Evolutionary conservation across 2,113 vertebrate genomes (phyloP).

Genomic region (Pyrgilauda ruficollis): DNA sequence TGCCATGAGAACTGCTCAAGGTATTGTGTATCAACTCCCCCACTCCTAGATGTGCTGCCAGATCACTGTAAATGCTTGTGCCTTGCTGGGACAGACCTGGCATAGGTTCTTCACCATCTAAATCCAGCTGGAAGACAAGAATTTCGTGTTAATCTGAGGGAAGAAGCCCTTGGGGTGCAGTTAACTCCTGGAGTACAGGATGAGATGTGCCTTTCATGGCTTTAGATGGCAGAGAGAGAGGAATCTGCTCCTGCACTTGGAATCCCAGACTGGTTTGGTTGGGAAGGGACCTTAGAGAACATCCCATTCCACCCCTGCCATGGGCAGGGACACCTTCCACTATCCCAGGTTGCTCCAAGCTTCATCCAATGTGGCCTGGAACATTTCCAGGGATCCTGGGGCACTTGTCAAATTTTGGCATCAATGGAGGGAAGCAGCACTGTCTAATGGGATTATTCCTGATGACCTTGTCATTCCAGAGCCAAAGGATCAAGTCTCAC

Average conservation of each 20-base stretch:
- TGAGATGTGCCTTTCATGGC: background rate
- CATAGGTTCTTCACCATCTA: background rate
- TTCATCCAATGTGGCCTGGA: background rate
- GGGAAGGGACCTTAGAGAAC: background rate
- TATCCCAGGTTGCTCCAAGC: background rate
- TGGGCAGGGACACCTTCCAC: background rate
- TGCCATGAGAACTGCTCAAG: background rate
- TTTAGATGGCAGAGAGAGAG: background rate
- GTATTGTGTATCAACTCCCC: background rate
- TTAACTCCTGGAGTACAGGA: background rate
- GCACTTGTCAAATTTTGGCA: background rate
- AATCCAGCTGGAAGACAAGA: background rate
- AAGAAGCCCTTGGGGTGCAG: background rate
- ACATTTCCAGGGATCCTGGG: background rate
- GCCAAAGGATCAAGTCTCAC: background rate
- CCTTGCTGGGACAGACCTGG: background rate
- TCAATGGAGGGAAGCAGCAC: background rate
- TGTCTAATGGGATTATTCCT: background rate
- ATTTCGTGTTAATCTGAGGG: background rate
- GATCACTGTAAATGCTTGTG: background rate
- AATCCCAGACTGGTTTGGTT: background rate
- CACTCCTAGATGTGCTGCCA: background rate
- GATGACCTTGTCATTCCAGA: background rate
- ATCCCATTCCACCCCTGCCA: background rate
- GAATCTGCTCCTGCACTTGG: background rate